phyloP scores from a whole-genome alignment of 2,113 vertebrate genomes.

The Pitta sordida region DNA sequence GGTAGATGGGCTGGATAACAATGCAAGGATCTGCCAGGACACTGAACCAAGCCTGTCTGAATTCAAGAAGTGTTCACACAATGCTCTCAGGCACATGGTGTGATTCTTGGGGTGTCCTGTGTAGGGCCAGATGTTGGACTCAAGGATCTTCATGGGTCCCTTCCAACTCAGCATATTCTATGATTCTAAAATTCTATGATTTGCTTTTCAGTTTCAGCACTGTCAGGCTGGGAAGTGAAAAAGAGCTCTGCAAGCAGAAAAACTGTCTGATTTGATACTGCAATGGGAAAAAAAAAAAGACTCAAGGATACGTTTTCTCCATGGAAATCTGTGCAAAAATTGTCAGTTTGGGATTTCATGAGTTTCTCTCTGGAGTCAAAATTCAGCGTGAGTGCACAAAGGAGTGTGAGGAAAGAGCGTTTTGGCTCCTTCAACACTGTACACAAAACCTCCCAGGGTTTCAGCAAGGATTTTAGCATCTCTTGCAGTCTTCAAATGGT shows the following conservation, averaged over 20 bases:
- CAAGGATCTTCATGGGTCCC: neutral
- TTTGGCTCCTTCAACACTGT: neutral
- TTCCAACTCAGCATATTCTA: neutral
- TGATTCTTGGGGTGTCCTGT: neutral
- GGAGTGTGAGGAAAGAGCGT: slow-evolving; percentile 21
- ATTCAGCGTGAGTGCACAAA: neutral
- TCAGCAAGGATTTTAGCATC: slow-evolving; percentile 24
- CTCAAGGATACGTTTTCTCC: slow-evolving; percentile 2
- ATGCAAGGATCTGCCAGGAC: neutral
- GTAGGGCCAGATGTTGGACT: neutral
- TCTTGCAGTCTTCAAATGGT: slow-evolving; percentile 34
- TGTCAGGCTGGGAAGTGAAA: neutral
- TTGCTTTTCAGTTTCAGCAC: neutral
- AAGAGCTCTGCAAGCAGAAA: neutral
- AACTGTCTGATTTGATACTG: neutral
- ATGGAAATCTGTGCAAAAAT: slow-evolving; percentile 52
- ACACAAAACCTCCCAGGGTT: neutral
- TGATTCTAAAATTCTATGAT: neutral
- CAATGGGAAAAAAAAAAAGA: neutral
- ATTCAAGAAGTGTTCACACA: neutral
- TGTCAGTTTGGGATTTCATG: slow-evolving; percentile 6
- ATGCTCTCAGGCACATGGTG: neutral
- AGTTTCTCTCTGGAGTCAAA: slow-evolving; percentile 39
- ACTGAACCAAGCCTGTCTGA: neutral
- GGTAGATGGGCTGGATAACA: neutral